Base-by-base conservation (phyloP, 1,140 invertebrate species). In the Papilio machaon region DNA sequence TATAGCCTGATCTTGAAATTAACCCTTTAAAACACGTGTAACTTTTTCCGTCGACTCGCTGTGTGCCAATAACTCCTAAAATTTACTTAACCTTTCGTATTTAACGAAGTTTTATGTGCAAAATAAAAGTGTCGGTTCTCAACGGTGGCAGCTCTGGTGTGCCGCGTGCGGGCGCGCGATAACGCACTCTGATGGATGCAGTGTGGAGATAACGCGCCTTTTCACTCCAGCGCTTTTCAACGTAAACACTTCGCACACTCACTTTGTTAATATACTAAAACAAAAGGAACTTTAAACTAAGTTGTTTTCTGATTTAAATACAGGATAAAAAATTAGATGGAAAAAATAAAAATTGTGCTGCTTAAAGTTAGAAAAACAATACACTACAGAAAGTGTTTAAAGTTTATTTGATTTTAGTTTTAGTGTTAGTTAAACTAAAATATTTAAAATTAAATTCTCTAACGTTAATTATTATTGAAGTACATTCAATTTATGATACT, bases 131-230 rank as follows among this genome's bases (percentile, higher is more conserved):
- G 75, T 58, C 54, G 0, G 7, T 19, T n/a, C n/a, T 19, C 54
- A 17, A 6, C 54, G 54, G 17, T 8, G n/a, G 54, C 54, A 17
- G 54, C 54, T 17, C 82, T 81, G 64, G 80, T 73, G 74, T 70
- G 79, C 64, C 80, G 81, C 58, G 81, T 86, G 83, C 64, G 83
- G 84, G 77, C 76, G 64, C 43, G 60, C 79, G 85, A 86, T 86
- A 87, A 84, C 82, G 82, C 81, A 64, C 23, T 54, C 74, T 88
- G 88, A 89, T 89, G 88, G 86, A 87, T 89, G 85, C 88, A 83
- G 83, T 67, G 80, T 30, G 30, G 74, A 80, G 88, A 89, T 89
- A 89, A 85, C 85, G 79, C 76, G 49, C 73, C 82, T 82, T 86
- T 86, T 83, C 83, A 87, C 84, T 87, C 83, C 81, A 82, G 73